Evolutionary conservation across 1,140 invertebrate genomes (phyloP), one percentile per base, ranked within the genome.

Genomic region (Cyphomyrmex costatus): DNA sequence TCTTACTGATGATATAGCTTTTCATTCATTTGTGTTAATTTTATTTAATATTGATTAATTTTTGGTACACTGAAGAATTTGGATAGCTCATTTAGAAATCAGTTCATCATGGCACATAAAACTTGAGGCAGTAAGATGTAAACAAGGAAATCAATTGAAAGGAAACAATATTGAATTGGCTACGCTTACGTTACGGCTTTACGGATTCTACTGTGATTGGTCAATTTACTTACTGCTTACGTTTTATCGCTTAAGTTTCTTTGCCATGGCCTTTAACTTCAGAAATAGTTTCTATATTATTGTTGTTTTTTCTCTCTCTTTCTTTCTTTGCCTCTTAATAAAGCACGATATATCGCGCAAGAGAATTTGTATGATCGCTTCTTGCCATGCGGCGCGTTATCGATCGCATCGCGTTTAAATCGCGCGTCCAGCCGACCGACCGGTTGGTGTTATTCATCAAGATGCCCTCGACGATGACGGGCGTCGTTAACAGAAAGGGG

Each of bases 321-420:
- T 42, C n/a, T 58, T 21, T 82, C 36, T 21, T 51, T 42, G 14
- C 49, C 7, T 42, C 14, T 36, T 16, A 58, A n/a, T n/a, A 6
- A 53, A n/a, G n/a, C 46, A n/a, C 12, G 53, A 46, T 58, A 83
- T 3, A 46, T 36, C 46, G 3, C n/a, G 12, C 12, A 19, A 58
- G 8, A 10, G 30, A 74, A 83, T 74, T 83, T 60, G 7, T 83
- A n/a, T n/a, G 27, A 85, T 79, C 12, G 27, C 21, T 61, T 84
- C 10, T 65, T 30, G 12, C 49, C 21, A 21, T 3, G 33, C 30
- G 30, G 19, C 14, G 10, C 30, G 6, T 65, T 78, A 78, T 85
- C 73, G 83, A 85, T 85, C 46, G 27, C 42, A 78, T 53, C 68
- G 36, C 68, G 79, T n/a, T 83, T 73, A 73, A 83, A 83, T 83